These are phyloP conservation scores for Ecdyonurus torrentis DNA, from an alignment of 2,888 invertebrate genomes.

Conservation along the genomic window DNA sequence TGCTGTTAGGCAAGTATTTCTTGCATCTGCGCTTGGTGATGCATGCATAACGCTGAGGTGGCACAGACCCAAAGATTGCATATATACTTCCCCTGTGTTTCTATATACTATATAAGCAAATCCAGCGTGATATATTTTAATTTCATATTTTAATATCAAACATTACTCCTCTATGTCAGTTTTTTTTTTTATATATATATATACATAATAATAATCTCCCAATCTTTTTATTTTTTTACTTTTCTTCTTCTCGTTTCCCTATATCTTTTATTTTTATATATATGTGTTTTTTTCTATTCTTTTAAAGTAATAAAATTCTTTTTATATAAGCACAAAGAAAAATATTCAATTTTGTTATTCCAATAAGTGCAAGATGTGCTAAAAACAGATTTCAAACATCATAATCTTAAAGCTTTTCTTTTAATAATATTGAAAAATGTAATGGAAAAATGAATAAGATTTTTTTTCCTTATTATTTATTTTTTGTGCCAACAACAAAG, in stretches of 20 bases:
- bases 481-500: no score
- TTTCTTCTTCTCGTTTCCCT: no score
- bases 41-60: background rate
- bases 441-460: background rate
- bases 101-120: no score
- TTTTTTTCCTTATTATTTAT: no score
- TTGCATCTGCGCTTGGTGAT: background rate
- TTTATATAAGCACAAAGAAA: background rate
- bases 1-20: background rate
- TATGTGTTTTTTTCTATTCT: no score
- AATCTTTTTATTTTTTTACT: no score
- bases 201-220: background rate
- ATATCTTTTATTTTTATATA: no score
- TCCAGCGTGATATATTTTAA: no score
- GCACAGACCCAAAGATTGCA: background rate
- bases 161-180: background rate
- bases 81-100: no score
- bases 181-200: background rate
- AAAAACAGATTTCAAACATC: background rate
- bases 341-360: background rate
- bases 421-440: background rate
- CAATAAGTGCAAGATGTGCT: background rate
- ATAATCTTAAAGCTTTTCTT: background rate
- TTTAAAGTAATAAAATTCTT: background rate
- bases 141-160: background rate